Conservation (phyloP, 2,113 vertebrate genomes). For the Salvelinus sp. region DNA sequence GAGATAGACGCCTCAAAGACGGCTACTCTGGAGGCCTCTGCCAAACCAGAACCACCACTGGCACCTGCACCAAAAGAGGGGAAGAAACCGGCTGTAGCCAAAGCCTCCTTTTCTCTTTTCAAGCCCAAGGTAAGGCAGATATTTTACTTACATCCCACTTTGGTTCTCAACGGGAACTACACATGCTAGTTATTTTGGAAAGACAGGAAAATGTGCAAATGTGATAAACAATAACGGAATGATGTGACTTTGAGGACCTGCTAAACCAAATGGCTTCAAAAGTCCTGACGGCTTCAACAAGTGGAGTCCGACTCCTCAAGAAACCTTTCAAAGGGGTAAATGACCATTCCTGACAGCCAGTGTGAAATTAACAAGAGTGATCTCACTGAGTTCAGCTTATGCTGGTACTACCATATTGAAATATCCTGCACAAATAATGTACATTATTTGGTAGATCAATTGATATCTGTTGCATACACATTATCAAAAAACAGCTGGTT, state of each 20-base stretch:
- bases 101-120: conserved; percentile 63
- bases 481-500: conserved; percentile 12
- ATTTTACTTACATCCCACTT: not conserved
- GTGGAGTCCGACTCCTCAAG: conserved; percentile 63
- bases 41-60: conserved; percentile 61
- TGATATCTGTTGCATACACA: conserved; percentile 22
- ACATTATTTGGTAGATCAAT: not conserved
- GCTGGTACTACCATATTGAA: conserved; percentile 22
- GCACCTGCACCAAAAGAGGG: conserved; percentile 63
- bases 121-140: conserved; percentile 71
- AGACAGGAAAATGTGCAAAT: not conserved
- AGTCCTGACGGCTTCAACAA: conserved; percentile 65
- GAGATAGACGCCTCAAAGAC: conserved; percentile 72
- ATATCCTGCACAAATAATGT: not conserved
- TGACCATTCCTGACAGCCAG: conserved; percentile 19
- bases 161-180: too few relatives aligned
- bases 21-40: conserved; percentile 67
- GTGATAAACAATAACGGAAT: conserved; percentile 49
- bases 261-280: conserved; percentile 66
- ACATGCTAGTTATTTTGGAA: not conserved
- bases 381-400: conserved; percentile 26
- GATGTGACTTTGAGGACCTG: conserved; percentile 69
- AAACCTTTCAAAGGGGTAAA: conserved; percentile 61
- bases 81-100: conserved; percentile 46
- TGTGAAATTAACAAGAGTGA: conserved; percentile 46